Evolutionary conservation across 1,140 invertebrate genomes (phyloP).

Genomic region (Drosophila orena): DNA sequence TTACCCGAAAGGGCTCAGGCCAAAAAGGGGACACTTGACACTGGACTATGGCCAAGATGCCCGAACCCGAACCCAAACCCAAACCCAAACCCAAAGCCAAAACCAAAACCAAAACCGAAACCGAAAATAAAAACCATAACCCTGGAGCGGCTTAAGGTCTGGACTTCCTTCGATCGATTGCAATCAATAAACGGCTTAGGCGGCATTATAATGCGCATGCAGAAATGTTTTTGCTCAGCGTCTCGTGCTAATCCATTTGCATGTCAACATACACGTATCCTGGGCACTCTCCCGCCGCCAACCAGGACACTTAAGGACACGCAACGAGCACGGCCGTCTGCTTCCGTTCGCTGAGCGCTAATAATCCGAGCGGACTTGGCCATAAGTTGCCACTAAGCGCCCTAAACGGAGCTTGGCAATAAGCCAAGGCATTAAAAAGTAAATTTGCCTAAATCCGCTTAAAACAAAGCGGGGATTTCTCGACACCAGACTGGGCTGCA

Average conservation of each 20-base stretch:
- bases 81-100: not conserved
- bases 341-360: slow-evolving; percentile 57
- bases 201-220: slow-evolving; percentile 53
- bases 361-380: slow-evolving; percentile 44
- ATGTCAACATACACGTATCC: slow-evolving; percentile 60
- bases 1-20: slow-evolving; percentile 44
- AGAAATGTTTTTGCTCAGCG: slow-evolving; percentile 54
- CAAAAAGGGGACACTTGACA: slow-evolving; percentile 70
- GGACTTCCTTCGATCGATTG: slow-evolving; percentile 67
- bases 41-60: slow-evolving; percentile 14
- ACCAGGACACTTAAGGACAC: slow-evolving; percentile 1
- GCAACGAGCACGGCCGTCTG: slow-evolving; percentile 5
- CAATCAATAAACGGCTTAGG: slow-evolving; percentile 82
- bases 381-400: slow-evolving; percentile 67
- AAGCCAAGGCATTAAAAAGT: slow-evolving; percentile 80
- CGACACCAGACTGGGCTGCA: not conserved
- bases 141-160: slow-evolving; percentile 35
- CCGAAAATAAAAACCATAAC: not conserved
- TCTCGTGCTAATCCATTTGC: slow-evolving; percentile 72
- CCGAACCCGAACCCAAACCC: not conserved
- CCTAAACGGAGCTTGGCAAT: slow-evolving; percentile 74
- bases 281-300: not conserved
- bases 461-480: slow-evolving; percentile 47
- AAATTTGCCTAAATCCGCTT: slow-evolving; percentile 77
- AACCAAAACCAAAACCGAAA: not conserved